phyloP scores from a whole-genome alignment of 1,140 invertebrate species.

The Procambarus virginalis region DNA sequence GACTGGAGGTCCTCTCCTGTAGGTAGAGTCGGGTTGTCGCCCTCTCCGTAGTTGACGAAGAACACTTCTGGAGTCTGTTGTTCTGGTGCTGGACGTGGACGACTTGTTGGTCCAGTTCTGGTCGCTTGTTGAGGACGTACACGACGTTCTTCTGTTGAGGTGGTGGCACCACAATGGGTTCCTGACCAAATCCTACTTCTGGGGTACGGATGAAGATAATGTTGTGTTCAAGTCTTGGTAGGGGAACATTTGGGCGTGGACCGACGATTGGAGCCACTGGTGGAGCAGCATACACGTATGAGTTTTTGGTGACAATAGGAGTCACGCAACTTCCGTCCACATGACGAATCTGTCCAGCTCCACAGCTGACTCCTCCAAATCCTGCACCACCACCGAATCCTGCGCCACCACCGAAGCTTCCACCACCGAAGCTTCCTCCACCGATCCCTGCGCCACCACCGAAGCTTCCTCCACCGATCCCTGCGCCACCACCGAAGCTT shows the following conservation, averaged over 20 bases:
- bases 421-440: background rate
- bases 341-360: constrained; percentile 16
- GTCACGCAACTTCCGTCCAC: constrained; percentile 33
- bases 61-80: constrained; percentile 12
- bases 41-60: constrained; percentile 14
- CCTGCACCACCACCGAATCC: background rate
- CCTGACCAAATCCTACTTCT: background rate
- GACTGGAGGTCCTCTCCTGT: constrained; percentile 21
- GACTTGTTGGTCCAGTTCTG: background rate
- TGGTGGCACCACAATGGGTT: constrained; percentile 31
- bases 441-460: background rate
- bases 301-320: constrained; percentile 13
- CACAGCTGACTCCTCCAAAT: background rate
- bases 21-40: constrained; percentile 33
- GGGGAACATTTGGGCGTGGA: background rate
- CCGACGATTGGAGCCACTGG: background rate
- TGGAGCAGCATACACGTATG: constrained; percentile 20
- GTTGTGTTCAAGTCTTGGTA: constrained; percentile 29
- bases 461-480: background rate
- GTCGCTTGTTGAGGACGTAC: constrained; percentile 26
- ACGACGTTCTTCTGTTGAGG: constrained; percentile 29
- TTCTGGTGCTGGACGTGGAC: background rate
- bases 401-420: background rate
- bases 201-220: constrained; percentile 26
- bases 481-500: background rate